A percentile compares a stretch with the other conserved stretches of the same genome.
Evolutionary conservation across 2,888 invertebrate genomes (phyloP).

Genomic region (Scaptomyza cyrtandrae): DNA sequence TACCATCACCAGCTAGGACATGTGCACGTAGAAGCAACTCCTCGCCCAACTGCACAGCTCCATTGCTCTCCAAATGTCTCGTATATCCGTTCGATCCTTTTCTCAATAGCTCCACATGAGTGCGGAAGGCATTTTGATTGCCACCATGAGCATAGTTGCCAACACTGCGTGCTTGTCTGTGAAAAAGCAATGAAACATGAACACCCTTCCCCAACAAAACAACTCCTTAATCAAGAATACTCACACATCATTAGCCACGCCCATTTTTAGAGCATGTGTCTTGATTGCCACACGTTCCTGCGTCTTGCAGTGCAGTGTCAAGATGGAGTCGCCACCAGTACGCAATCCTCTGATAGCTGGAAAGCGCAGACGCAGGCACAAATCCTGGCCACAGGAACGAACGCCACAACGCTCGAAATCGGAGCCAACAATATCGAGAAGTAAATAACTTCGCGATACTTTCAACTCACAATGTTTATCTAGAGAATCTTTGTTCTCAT

Average conservation of each 20-base stretch:
- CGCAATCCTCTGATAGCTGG: constrained; percentile 86
- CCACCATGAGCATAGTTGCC: constrained; percentile 86
- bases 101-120: constrained; percentile 85
- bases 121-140: constrained; percentile 85
- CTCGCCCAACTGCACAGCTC: constrained; percentile 86
- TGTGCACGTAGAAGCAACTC: constrained; percentile 86
- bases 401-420: constrained; percentile 86
- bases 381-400: constrained; percentile 85
- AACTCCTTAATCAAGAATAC: constrained; percentile 33
- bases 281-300: constrained; percentile 86
- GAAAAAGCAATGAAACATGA: not conserved
- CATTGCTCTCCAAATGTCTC: constrained; percentile 85
- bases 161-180: constrained; percentile 82
- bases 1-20: constrained; percentile 86
- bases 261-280: constrained; percentile 84
- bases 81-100: constrained; percentile 85
- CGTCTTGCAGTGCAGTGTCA: constrained; percentile 86
- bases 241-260: constrained; percentile 84
- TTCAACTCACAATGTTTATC: constrained; percentile 80
- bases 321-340: constrained; percentile 85
- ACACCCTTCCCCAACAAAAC: not conserved
- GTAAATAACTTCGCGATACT: constrained; percentile 77
- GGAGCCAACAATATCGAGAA: constrained; percentile 84
- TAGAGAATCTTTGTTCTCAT: constrained; percentile 63
- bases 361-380: constrained; percentile 86